A percentile compares a stretch with the other conserved stretches of the same genome.
phyloP scores from a whole-genome alignment of 2,888 invertebrate genomes.

The Sarcophaga rosellei region DNA sequence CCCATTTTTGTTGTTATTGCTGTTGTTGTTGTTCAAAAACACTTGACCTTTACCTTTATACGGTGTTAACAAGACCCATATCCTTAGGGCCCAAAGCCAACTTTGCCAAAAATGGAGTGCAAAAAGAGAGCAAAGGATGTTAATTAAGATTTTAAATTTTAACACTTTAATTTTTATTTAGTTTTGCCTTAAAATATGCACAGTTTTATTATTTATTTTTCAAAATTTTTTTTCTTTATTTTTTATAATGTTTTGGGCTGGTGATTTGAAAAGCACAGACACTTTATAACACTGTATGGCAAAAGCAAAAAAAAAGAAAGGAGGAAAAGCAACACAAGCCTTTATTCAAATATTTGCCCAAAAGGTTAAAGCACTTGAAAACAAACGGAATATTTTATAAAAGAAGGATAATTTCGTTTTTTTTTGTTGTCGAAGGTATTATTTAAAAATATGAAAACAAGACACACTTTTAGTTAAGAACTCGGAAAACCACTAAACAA shows the following conservation, averaged over 20 bases:
- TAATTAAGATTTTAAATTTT: conserved; percentile 17
- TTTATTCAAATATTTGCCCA: conserved; percentile 52
- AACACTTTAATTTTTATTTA: conserved; percentile 7
- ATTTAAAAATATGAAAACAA: background rate
- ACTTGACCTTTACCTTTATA: conserved; percentile 65
- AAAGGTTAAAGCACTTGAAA: conserved; percentile 57
- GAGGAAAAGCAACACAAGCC: conserved; percentile 11
- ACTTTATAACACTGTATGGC: background rate
- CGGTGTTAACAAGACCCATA: background rate
- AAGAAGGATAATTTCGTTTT: too few species aligned
- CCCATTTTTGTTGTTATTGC: too few species aligned
- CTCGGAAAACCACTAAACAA: background rate
- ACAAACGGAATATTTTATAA: background rate
- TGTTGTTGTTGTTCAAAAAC: conserved; percentile 14
- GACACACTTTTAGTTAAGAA: background rate
- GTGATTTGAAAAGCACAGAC: background rate
- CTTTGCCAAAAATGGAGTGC: too few species aligned
- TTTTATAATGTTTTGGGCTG: background rate
- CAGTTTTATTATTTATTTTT: conserved; percentile 18
- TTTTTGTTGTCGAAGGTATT: background rate
- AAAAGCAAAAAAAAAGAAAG: too few species aligned
- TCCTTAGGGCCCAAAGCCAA: too few species aligned
- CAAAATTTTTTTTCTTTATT: background rate
- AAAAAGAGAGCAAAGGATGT: background rate
- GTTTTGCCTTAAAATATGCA: conserved; percentile 54